phyloP scores from a whole-genome alignment of 1,140 invertebrate species.

The Lamellibrachia luymesi region DNA sequence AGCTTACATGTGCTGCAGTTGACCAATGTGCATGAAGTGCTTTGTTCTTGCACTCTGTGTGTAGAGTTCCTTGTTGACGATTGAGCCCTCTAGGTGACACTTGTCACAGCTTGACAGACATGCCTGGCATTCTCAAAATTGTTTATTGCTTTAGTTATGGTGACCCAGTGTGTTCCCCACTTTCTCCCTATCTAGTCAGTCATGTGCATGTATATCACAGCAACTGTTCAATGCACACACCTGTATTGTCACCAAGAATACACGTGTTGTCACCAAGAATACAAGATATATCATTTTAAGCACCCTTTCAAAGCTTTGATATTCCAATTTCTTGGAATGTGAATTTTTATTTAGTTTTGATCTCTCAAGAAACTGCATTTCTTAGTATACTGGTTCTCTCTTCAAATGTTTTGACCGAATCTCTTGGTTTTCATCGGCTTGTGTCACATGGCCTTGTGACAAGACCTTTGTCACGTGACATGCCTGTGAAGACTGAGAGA shows the following conservation, averaged over 20 bases:
- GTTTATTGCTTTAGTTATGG: not conserved
- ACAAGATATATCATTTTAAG: not conserved
- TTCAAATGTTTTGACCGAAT: too few species aligned
- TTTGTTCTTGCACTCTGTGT: not conserved
- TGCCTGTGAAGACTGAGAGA: too few species aligned
- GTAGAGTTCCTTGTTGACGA: not conserved
- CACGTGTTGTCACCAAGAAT: not conserved
- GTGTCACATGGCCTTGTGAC: too few species aligned
- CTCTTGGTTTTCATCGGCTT: too few species aligned
- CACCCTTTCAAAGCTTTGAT: not conserved
- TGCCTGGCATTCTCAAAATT: not conserved
- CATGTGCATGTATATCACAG: not conserved
- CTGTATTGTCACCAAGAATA: not conserved
- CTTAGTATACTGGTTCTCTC: too few species aligned
- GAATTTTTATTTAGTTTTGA: not conserved
- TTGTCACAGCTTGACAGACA: not conserved
- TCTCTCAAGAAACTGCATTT: too few species aligned
- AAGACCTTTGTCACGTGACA: too few species aligned
- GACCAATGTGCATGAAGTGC: not conserved
- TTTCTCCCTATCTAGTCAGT: not conserved
- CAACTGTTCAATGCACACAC: not conserved
- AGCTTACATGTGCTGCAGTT: not conserved
- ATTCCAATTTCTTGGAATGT: not conserved
- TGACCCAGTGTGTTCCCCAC: not conserved
- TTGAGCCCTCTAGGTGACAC: not conserved